Evolutionary conservation across 2,797 vertebrate genomes (phyloP).

Genomic region (Chelmon rostratus): DNA sequence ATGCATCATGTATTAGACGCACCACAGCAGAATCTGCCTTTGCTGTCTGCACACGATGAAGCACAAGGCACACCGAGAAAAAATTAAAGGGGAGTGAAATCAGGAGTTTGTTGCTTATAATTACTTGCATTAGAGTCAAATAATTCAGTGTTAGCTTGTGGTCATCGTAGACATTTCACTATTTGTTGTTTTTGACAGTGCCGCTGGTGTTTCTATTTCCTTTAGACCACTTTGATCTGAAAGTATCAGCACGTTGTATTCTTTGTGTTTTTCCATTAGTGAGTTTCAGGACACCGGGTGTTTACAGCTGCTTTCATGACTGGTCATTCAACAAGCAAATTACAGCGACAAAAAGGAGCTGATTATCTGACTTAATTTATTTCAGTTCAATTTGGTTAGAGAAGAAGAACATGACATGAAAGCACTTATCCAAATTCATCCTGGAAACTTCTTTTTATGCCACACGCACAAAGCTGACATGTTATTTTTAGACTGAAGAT

Average conservation of each 20-base stretch:
- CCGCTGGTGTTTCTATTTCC: not conserved
- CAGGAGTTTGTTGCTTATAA: not conserved
- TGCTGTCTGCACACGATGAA: constrained; percentile 18
- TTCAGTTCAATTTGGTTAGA: not conserved
- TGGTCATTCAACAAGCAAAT: not conserved
- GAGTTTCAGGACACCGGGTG: not conserved
- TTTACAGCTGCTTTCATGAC: not conserved
- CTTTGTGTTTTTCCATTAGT: not conserved
- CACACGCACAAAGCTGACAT: not conserved
- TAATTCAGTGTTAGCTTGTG: not conserved
- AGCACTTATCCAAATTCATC: no score
- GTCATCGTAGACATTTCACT: not conserved
- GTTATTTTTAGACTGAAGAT: not conserved
- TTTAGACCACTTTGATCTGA: constrained; percentile 26
- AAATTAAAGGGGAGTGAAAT: not conserved
- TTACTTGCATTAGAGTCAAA: no score
- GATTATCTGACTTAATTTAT: no score
- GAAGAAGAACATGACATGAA: no score
- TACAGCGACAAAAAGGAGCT: not conserved
- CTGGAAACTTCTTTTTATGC: not conserved
- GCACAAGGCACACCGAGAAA: not conserved
- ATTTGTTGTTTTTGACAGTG: not conserved
- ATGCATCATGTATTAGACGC: constrained; percentile 40
- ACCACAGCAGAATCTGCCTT: constrained; percentile 25
- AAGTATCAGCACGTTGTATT: not conserved